Base-by-base conservation (phyloP, 2,888 invertebrate genomes). In the Lumbricus terrestris region DNA sequence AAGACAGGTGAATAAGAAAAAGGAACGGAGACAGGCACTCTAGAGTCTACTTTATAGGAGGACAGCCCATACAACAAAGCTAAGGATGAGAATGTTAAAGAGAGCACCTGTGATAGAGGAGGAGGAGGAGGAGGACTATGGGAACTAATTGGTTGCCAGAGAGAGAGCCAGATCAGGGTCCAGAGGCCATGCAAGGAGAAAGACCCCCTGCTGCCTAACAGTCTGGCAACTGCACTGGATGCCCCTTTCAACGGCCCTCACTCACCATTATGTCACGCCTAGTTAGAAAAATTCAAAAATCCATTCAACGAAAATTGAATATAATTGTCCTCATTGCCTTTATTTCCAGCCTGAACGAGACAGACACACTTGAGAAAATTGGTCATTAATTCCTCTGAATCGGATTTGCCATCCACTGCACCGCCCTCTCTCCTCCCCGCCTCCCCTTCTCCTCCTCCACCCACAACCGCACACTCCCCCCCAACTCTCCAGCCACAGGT, bases 321-420 rank as follows among this genome's bases (percentile, higher is more conserved):
- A 85, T 85, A 85, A 85, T 85, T 85, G 85, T 85, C 34, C 34
- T 85, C 37, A 85, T 34, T 85, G 85, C 35, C 85, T 85, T 85
- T 85, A 85, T 85, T 85, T 34, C 85, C 37, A 34, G 85, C 37
- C 16, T 3, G 34, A 34, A 85, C 29, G n/a, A n/a, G 69, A 69
- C 69, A 69, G 69, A 69, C 69, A 69, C 69, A 69, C 69, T 69
- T 69, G 69, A 69, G 69, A 69, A 69, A 69, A 69, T 69, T 69
- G 69, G 69, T 69, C 69, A 69, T 69, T 69, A 69, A 69, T 69
- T 29, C 69, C 69, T 69, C 69, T 69, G 69, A 69, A n/a, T 8
- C 69, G 8, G 11, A 69, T 69, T 69, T 69, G 29, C 69, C 29
- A n/a, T 82, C 89, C 35, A 8, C n/a, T 54, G 15, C 89, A 1